A percentile compares a stretch with the other conserved stretches of the same genome.
Conservation (phyloP, 2,797 vertebrate species). For the Diplodus sargus region DNA sequence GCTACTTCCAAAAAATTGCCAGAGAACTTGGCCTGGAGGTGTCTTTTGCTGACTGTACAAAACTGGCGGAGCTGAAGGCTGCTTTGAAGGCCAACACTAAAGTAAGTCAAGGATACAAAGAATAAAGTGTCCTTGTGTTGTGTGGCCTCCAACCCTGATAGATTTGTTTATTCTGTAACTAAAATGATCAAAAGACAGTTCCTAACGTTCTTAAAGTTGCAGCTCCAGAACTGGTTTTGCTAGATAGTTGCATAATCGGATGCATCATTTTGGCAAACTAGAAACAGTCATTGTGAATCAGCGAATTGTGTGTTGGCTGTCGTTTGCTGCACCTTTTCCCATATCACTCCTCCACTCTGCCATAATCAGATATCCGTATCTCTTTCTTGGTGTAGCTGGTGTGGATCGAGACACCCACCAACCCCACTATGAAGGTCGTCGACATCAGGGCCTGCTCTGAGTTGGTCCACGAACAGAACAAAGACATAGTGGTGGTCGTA, state of each 20-base stretch:
- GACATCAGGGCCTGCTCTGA: constrained; percentile 91
- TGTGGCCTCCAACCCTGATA: background rate
- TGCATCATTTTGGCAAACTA: background rate
- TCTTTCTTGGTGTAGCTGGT: constrained; percentile 85
- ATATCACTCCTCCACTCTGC: too few species aligned
- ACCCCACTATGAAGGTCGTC: constrained; percentile 91
- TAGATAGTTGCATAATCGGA: fast-evolving
- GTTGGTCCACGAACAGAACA: constrained; percentile 80
- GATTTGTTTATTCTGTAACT: background rate
- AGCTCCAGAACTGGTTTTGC: background rate
- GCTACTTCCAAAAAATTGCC: constrained; percentile 90
- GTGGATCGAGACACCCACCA: constrained; percentile 95
- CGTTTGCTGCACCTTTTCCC: background rate
- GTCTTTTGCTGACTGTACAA: constrained; percentile 89
- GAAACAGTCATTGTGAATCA: background rate
- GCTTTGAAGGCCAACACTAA: constrained; percentile 93
- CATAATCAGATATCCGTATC: background rate
- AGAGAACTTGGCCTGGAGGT: constrained; percentile 85
- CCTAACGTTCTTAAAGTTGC: background rate
- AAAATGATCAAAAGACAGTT: background rate
- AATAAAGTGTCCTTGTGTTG: background rate
- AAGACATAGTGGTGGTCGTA: constrained; percentile 89
- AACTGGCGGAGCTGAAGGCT: constrained; percentile 84
- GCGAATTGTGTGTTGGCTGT: background rate
- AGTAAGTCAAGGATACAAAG: constrained; percentile 77